These are phyloP conservation scores for Eilema griseolum DNA, from an alignment of 2,888 invertebrate genomes.

Conservation along the genomic window DNA sequence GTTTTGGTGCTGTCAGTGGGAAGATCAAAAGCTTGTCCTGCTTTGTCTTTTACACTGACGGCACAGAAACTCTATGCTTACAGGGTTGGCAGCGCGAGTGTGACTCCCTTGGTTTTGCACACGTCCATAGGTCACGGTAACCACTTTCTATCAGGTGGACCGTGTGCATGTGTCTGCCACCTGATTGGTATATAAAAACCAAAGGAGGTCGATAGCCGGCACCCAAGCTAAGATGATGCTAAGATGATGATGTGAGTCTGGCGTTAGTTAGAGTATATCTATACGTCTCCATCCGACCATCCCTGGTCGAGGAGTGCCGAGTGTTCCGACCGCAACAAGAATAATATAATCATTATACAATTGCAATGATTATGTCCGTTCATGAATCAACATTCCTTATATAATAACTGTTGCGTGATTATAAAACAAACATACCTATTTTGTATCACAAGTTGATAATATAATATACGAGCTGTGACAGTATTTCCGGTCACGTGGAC, in stretches of 20 bases:
- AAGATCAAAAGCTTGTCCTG: no score
- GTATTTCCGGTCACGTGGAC: background rate
- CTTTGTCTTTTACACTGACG: no score
- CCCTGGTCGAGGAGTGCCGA: background rate
- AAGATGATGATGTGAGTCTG: background rate
- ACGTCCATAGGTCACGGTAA: no score
- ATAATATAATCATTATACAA: background rate
- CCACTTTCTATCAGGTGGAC: no score
- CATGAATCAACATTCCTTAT: constrained; percentile 4
- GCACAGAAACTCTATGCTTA: no score
- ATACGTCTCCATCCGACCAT: background rate
- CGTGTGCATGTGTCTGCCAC: no score
- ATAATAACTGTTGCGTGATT: background rate
- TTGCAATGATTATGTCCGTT: background rate
- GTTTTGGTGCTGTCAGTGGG: no score
- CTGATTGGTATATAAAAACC: no score
- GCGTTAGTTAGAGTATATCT: background rate
- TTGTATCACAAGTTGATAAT: background rate
- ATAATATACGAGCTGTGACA: background rate
- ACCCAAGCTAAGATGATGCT: no score
- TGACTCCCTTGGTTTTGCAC: no score
- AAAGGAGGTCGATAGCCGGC: no score
- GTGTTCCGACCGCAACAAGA: background rate
- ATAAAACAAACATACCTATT: background rate
- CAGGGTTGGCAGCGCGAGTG: no score